These are phyloP conservation scores for Lipotes vexillifer DNA, from an alignment of 2,113 vertebrate species.

Conservation along the genomic window DNA sequence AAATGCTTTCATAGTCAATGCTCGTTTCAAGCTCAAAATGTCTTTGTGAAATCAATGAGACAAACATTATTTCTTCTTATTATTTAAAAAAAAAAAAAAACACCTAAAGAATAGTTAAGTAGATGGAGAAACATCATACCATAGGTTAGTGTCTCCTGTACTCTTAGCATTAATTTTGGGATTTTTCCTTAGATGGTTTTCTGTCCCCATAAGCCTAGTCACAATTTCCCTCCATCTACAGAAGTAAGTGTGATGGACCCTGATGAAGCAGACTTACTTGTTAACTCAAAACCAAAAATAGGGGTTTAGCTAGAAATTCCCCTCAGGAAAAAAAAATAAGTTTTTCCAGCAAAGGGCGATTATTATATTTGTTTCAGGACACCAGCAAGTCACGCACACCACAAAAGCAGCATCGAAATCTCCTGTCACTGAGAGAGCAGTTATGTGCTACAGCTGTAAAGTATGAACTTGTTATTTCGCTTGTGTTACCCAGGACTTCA, in stretches of 20 bases:
- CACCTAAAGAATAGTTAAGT: neutral
- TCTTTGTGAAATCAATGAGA: neutral
- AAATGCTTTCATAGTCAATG: accelerated
- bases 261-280: constrained; percentile 9
- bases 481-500: neutral
- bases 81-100: neutral
- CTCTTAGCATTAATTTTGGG: no score
- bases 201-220: neutral
- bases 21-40: neutral
- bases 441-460: neutral
- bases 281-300: constrained; percentile 47
- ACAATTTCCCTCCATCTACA: neutral
- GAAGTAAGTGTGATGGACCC: constrained; percentile 35
- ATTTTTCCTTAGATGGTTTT: neutral
- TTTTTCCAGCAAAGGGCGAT: constrained; percentile 45
- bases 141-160: no score
- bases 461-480: neutral
- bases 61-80: neutral
- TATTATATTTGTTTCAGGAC: constrained; percentile 66
- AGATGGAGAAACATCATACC: neutral
- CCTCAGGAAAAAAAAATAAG: neutral
- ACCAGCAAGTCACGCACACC: constrained; percentile 30
- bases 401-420: constrained; percentile 19
- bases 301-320: constrained; percentile 32
- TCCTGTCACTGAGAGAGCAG: constrained; percentile 44